Percentiles rank a stretch among this genome's conserved stretches.
phyloP scores from a whole-genome alignment of 2,113 vertebrate species.

The Bucco capensis region DNA sequence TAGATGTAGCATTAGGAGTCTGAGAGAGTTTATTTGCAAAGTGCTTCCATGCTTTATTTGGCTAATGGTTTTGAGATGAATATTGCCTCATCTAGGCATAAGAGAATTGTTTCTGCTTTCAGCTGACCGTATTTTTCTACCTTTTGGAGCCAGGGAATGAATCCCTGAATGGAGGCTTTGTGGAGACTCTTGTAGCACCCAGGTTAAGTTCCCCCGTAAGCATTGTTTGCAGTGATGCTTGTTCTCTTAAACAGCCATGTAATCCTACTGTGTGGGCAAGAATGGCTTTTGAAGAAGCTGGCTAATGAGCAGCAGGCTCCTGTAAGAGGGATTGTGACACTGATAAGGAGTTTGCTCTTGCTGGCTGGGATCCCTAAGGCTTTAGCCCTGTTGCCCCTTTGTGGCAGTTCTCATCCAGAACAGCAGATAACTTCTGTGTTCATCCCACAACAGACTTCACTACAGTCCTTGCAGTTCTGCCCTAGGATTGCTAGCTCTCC shows the following conservation, averaged over 20 bases:
- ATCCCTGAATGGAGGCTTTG: constrained; percentile 21
- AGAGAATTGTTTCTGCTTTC: neutral
- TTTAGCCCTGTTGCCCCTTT: neutral
- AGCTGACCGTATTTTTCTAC: neutral
- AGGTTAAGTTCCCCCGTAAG: neutral
- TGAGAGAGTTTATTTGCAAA: neutral
- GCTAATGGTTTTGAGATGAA: neutral
- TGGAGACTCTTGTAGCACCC: neutral
- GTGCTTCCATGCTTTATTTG: neutral
- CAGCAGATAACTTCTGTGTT: neutral
- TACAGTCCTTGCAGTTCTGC: neutral
- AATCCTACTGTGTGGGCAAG: neutral
- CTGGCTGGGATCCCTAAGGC: neutral
- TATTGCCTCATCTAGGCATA: neutral
- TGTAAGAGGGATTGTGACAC: neutral
- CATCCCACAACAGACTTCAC: neutral
- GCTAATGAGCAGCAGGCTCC: neutral
- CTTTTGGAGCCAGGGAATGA: neutral
- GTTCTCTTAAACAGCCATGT: neutral
- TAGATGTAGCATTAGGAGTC: neutral
- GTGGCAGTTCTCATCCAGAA: neutral
- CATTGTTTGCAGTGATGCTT: neutral
- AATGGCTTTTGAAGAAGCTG: neutral
- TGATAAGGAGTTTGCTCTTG: neutral
- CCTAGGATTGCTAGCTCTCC: neutral